Base-by-base conservation (phyloP, 2,797 vertebrate species). In the Fratercula arctica region DNA sequence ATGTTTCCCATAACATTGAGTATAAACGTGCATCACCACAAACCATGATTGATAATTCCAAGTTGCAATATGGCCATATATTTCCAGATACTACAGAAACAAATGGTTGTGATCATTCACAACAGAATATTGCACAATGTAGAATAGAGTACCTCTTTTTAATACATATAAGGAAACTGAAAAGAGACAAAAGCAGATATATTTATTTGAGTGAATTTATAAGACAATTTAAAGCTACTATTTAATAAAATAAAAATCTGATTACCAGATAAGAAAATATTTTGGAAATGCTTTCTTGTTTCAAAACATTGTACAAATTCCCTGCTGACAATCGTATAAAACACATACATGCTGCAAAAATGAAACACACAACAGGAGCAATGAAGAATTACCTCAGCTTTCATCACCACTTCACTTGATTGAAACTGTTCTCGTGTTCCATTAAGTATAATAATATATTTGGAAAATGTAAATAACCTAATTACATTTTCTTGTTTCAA, bases 401-500 rank as follows among this genome's bases (percentile, higher is more conserved):
- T 97, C 97, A 96, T 87, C 95, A 94, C 95, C 95, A 94, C 85
- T 97, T 96, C 89, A 96, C 84, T 97, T 96, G 85, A 96, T 78
- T 96, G 95, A 97, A 97, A 97, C 84, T 83, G 85, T 93, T 93
- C 85, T 81, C 12, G 59, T 81, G 68, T 94, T 96, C 92, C 72
- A 96, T 81, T 94, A 97, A 92, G 48, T 61, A 85, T 91, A 94
- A 93, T 93, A 96, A 97, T 93, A 90, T 85, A 91, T 94, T 96
- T 93, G 92, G 69, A 85, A 63, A 93, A 78, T 54, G 93, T 69
- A 92, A 95, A 96, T 93, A 95, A 94, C 59, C 96, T 99, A 99
- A 96, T 98, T 98, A 88, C 96, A 97, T 98, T 99, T 99, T 24
- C 95, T 96, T 43, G 97, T 97, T 29, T 98, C 98, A 92, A 99